phyloP scores from a whole-genome alignment of 2,888 invertebrate species.

The Philonicus albiceps region DNA sequence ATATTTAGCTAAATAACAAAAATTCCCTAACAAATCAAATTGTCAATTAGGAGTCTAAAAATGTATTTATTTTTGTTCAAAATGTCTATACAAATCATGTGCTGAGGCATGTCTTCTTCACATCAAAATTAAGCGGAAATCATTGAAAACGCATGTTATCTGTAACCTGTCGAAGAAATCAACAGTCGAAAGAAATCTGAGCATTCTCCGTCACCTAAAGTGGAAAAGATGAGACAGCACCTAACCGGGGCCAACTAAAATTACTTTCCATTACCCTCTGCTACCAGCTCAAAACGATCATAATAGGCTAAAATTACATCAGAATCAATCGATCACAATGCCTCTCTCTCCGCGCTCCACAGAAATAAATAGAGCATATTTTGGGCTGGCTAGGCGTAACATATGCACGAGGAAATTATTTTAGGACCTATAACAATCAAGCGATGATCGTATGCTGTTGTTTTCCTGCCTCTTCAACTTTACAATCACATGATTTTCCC shows the following conservation, averaged over 20 bases:
- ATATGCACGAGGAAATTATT: not conserved
- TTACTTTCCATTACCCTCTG: not conserved
- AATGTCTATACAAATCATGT: not conserved
- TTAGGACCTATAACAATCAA: constrained; percentile 7
- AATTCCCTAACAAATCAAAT: not conserved
- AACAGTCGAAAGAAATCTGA: not conserved
- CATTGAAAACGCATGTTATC: not conserved
- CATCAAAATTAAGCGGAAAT: not conserved
- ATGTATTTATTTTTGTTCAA: not conserved
- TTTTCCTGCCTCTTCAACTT: not conserved
- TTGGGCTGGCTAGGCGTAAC: not conserved
- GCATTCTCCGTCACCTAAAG: not conserved
- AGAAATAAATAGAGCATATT: not conserved
- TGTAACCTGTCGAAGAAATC: not conserved
- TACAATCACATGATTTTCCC: not conserved
- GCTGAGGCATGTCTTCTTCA: not conserved
- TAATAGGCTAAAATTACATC: constrained; percentile 20
- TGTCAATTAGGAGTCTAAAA: not conserved
- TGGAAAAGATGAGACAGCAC: not conserved
- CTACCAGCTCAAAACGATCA: constrained; percentile 1
- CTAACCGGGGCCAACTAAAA: not conserved
- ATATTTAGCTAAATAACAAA: not conserved
- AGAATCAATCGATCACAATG: constrained; percentile 25
- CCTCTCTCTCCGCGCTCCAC: not conserved
- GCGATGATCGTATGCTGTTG: not conserved